Conservation (phyloP, 1,140 invertebrate genomes). For the Drosophila busckii region DNA sequence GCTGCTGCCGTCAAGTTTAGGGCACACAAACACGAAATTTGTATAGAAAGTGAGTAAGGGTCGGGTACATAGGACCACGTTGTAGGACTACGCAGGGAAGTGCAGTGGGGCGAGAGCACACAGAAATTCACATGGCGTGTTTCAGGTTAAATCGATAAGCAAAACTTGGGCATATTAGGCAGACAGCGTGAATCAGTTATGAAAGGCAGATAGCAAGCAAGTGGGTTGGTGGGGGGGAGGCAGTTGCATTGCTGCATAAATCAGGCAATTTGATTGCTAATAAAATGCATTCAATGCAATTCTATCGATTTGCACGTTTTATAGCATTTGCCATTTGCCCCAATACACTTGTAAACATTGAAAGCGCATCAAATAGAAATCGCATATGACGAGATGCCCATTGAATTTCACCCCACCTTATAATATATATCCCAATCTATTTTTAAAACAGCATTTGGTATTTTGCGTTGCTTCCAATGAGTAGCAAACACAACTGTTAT, state of each 20-base stretch:
- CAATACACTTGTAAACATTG: constrained; percentile 26
- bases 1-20: constrained; percentile 24
- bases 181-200: constrained; percentile 1
- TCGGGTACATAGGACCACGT: no score
- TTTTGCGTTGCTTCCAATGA: no score
- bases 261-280: constrained; percentile 55
- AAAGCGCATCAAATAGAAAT: background rate
- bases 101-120: constrained; percentile 7
- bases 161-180: constrained; percentile 23
- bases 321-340: constrained; percentile 16
- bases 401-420: no score
- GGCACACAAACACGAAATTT: constrained; percentile 18
- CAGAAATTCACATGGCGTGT: constrained; percentile 45
- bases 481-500: no score
- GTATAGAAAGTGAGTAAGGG: background rate
- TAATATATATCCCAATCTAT: no score
- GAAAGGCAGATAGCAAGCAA: background rate
- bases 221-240: background rate
- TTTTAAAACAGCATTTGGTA: no score
- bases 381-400: no score
- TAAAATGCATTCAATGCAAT: constrained; percentile 54
- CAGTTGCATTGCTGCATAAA: constrained; percentile 48
- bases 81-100: no score
- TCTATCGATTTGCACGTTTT: constrained; percentile 65
- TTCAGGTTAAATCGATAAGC: constrained; percentile 52